Evolutionary conservation across 2,113 vertebrate species (phyloP).

Genomic region (Taxidea taxus): DNA sequence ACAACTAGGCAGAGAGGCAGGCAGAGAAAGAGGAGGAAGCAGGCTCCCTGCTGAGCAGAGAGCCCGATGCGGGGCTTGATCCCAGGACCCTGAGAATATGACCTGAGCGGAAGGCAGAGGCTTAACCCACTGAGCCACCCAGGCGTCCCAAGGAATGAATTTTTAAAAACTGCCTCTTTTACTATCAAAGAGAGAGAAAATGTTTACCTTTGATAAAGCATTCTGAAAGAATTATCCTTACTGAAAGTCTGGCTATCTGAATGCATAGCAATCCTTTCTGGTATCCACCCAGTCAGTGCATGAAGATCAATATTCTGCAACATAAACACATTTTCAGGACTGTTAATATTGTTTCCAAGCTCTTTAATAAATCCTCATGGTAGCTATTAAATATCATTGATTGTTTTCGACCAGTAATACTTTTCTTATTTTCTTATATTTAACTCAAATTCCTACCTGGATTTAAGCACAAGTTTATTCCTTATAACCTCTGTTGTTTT

Average conservation of each 20-base stretch:
- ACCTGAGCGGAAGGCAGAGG: too few species aligned
- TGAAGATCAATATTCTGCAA: conserved; percentile 98
- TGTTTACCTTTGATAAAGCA: conserved; percentile 95
- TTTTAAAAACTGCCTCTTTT: neutral
- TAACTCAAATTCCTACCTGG: neutral
- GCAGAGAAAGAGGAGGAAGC: too few species aligned
- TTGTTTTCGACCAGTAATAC: neutral
- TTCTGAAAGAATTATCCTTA: conserved; percentile 95
- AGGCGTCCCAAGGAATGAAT: neutral
- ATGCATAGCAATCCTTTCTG: conserved; percentile 99
- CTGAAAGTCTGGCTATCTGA: conserved; percentile 98
- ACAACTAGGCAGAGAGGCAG: too few species aligned
- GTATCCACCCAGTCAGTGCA: conserved; percentile 98
- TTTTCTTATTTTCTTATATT: neutral
- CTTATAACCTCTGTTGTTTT: neutral
- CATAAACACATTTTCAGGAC: conserved; percentile 30
- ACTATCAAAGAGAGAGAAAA: neutral
- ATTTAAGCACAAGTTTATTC: neutral
- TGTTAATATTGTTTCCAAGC: neutral
- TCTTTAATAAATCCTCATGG: neutral
- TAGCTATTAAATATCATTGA: neutral
- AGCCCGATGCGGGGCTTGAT: too few species aligned
- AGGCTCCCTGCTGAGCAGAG: too few species aligned
- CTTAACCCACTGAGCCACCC: too few species aligned
- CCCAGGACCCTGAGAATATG: too few species aligned